Conservation (phyloP, 2,888 invertebrate genomes). For the Drosophila ustulata region DNA sequence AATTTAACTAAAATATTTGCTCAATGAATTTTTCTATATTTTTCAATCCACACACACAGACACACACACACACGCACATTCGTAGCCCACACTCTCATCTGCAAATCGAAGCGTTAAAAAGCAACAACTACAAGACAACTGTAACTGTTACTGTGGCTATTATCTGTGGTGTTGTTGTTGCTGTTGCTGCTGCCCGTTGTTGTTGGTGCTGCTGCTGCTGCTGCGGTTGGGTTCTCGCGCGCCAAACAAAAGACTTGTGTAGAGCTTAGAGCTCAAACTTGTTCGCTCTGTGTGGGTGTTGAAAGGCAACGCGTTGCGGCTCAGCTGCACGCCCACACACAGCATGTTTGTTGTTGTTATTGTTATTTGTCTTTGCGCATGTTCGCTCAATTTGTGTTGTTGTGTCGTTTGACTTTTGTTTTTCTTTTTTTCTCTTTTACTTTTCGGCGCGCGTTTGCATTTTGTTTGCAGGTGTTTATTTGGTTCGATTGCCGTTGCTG, state of each 20-base stretch:
- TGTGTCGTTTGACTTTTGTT: constrained; percentile 41
- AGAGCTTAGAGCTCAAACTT: constrained; percentile 68
- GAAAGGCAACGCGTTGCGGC: constrained; percentile 70
- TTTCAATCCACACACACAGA: constrained; percentile 16
- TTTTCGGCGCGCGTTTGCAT: constrained; percentile 55
- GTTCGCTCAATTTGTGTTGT: constrained; percentile 52
- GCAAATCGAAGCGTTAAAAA: constrained; percentile 54
- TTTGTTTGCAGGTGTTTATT: constrained; percentile 61
- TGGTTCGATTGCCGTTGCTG: constrained; percentile 21
- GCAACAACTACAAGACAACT: constrained; percentile 40
- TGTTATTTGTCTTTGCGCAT: constrained; percentile 47
- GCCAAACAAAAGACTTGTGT: constrained; percentile 76
- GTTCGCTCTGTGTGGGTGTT: constrained; percentile 71
- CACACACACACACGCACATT: constrained; percentile 23
- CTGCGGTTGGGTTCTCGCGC: constrained; percentile 56
- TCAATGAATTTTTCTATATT: constrained; percentile 65
- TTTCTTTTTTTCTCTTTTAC: constrained; percentile 14
- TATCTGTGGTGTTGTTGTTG: constrained; percentile 23
- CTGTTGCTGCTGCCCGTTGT: constrained; percentile 18
- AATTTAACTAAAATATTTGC: constrained; percentile 47
- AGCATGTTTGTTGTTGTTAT: constrained; percentile 31
- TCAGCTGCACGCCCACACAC: constrained; percentile 63
- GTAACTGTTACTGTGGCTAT: constrained; percentile 23
- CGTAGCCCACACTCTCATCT: constrained; percentile 56
- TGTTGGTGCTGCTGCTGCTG: constrained; percentile 27